These are phyloP conservation scores for Euwallacea similis DNA, from an alignment of 1,140 invertebrate genomes.

Conservation along the genomic window DNA sequence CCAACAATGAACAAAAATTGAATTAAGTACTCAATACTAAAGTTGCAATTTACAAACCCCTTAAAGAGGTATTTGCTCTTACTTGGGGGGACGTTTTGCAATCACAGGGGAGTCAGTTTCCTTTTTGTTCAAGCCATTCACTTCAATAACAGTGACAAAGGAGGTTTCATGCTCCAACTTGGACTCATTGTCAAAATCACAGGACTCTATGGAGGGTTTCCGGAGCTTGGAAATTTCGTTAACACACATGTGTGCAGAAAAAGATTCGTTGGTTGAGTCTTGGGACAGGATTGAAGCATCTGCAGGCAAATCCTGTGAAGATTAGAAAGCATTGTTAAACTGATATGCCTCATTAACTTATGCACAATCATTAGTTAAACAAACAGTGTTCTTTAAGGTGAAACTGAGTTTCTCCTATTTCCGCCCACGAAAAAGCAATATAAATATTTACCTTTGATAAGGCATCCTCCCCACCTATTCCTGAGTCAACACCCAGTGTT, in stretches of 20 bases:
- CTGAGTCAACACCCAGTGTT: constrained; percentile 44
- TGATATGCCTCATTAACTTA: no score
- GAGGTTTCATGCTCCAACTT: constrained; percentile 62
- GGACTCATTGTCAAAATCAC: constrained; percentile 54
- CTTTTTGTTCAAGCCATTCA: constrained; percentile 66
- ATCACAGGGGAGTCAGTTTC: constrained; percentile 41
- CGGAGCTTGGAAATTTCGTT: constrained; percentile 65
- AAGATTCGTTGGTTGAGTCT: constrained; percentile 50
- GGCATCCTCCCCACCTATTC: constrained; percentile 42
- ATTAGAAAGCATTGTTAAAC: no score
- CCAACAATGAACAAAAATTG: neutral
- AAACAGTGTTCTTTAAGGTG: neutral
- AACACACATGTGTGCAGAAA: constrained; percentile 64
- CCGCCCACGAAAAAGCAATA: neutral
- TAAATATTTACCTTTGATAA: constrained; percentile 52
- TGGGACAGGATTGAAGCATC: no score
- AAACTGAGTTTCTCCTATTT: neutral
- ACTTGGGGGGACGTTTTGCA: constrained; percentile 50
- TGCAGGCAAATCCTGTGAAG: no score
- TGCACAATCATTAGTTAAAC: no score
- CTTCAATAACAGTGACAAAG: constrained; percentile 88
- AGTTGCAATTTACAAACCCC: neutral
- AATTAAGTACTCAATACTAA: no score
- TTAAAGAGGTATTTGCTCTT: constrained; percentile 18
- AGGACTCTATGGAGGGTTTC: constrained; percentile 47